phyloP scores from a whole-genome alignment of 2,113 vertebrate species.

The Cariama cristata region DNA sequence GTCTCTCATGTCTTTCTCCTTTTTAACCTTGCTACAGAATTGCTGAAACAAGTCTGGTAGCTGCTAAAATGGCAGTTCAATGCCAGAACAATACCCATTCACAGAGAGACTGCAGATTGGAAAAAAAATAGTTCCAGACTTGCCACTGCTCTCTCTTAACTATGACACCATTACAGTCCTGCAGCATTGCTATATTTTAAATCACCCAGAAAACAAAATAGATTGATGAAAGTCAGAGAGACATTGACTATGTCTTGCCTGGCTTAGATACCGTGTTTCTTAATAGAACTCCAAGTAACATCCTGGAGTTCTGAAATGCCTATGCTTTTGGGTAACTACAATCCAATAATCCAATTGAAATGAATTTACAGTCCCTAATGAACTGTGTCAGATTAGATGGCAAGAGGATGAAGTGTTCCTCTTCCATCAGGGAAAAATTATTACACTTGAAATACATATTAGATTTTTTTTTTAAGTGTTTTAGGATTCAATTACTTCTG shows the following conservation, averaged over 20 bases:
- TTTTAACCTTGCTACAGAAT: not conserved
- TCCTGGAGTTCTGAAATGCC: not conserved
- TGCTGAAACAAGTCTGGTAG: not conserved
- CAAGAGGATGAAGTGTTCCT: conserved; percentile 36
- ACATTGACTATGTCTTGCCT: not conserved
- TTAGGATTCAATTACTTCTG: conserved; percentile 49
- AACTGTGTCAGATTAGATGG: conserved; percentile 44
- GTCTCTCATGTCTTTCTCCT: not conserved
- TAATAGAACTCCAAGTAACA: not conserved
- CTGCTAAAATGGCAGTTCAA: not conserved
- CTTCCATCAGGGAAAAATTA: conserved; percentile 55
- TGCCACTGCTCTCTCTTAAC: not conserved
- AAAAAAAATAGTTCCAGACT: not conserved
- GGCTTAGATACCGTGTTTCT: not conserved
- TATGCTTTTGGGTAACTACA: not conserved
- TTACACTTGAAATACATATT: conserved; percentile 2
- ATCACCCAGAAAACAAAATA: not conserved
- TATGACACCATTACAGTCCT: not conserved
- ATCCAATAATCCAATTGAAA: conserved; percentile 27
- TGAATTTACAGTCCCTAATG: conserved; percentile 37
- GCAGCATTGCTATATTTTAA: not conserved
- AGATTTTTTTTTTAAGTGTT: conserved; percentile 13
- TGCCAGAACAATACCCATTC: not conserved
- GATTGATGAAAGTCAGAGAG: not conserved
- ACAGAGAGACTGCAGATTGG: not conserved